A percentile compares a stretch with the other conserved stretches of the same genome.
phyloP scores from a whole-genome alignment of 2,113 vertebrate genomes.

The Pantherophis guttatus region DNA sequence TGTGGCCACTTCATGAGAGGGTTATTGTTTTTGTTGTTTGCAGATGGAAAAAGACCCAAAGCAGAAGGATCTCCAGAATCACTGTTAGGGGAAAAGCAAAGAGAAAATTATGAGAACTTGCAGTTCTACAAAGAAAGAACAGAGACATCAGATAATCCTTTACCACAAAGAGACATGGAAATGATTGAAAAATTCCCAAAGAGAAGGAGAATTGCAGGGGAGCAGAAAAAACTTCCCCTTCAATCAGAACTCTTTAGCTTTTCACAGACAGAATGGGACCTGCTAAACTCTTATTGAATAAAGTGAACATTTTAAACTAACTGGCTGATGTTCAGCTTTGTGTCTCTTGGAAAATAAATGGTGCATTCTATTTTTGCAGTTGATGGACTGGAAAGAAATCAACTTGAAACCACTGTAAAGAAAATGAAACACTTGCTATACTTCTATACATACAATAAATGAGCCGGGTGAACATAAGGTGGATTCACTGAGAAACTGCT shows the following conservation, averaged over 20 bases:
- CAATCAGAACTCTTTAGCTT: conserved; percentile 76
- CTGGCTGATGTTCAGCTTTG: conserved; percentile 50
- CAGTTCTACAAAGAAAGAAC: conserved; percentile 82
- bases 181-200: conserved; percentile 53
- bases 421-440: neutral
- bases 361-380: conserved; percentile 73
- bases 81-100: conserved; percentile 44
- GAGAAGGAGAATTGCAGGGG: conserved; percentile 74
- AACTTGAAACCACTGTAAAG: conserved; percentile 48
- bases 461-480: neutral
- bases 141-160: conserved; percentile 52
- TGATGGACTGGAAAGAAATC: conserved; percentile 74
- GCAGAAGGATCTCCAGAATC: conserved; percentile 59
- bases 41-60: conserved; percentile 82
- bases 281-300: conserved; percentile 87
- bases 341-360: conserved; percentile 36
- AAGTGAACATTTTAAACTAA: neutral
- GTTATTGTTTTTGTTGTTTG: conserved; percentile 15
- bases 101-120: conserved; percentile 63
- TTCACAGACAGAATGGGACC: conserved; percentile 80
- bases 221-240: conserved; percentile 58
- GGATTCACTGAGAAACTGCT: neutral
- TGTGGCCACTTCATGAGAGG: neutral
- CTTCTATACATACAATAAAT: neutral
- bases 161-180: conserved; percentile 33